Evolutionary conservation across 1,140 invertebrate species (phyloP), one percentile per base, ranked within the genome.

Genomic region (Grapholita molesta): DNA sequence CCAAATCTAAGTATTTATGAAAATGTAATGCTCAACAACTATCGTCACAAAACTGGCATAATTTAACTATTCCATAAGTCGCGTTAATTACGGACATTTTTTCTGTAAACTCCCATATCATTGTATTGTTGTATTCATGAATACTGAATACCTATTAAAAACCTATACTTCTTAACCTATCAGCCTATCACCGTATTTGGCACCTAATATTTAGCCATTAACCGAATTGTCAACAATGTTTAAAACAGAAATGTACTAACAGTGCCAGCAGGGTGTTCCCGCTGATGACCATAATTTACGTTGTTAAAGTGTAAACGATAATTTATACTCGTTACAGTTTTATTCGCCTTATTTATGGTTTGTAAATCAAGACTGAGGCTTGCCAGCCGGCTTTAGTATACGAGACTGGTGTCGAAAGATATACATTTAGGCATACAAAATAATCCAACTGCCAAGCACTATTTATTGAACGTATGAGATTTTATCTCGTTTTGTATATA

Each of bases 301-400:
- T 55, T 61, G 55, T 61, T 48, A 30, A 61, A 61, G 55, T 30
- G 25, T 61, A 15, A 61, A 12, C 24, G 55, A 61, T 61, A 12
- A 61, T 61, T 61, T 61, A 61, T 28, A n/a, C 55, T 61, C n/a
- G 55, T 61, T 32, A 61, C 28, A 61, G 25, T 61, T 61, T 61
- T 61, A 61, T 61, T 32, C 15, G 15, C 28, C 12, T 61, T 61
- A 61, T 61, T 61, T 61, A 61, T 61, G 55, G 55, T 15, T 61
- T 30, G 28, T 61, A 61, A 61, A 61, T 61, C 55, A 61, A 12
- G 55, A 15, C 25, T 61, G 55, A 61, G 25, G 28, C 25, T 61
- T 25, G 55, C 55, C 55, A 61, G 28, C 55, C 28, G 55, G 24
- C 5, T 6, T 15, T 0, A 4, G 24, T 61, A 61, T 28, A 61